Evolutionary conservation across 2,797 vertebrate genomes (phyloP).

Genomic region (Coregonus suidteri): DNA sequence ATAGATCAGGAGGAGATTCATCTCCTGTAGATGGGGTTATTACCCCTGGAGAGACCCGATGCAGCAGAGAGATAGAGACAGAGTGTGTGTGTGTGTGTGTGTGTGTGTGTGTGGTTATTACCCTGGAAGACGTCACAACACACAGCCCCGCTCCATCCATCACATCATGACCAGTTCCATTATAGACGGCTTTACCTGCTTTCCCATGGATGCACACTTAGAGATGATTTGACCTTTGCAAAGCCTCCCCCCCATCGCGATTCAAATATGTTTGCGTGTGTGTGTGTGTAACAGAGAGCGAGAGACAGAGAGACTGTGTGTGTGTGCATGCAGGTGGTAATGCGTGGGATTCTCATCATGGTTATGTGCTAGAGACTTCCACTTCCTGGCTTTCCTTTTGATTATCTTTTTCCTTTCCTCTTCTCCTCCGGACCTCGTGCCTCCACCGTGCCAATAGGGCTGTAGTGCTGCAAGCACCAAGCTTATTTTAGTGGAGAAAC

Average conservation of each 20-base stretch:
- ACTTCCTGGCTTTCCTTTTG: not conserved
- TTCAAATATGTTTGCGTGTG: not conserved
- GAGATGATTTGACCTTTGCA: conserved; percentile 48
- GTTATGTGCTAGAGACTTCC: not conserved
- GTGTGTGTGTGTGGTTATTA: conserved; percentile 8
- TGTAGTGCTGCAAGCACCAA: conserved; percentile 14
- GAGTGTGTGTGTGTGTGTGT: conserved; percentile 12
- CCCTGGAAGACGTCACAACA: conserved; percentile 6
- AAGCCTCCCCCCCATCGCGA: not conserved
- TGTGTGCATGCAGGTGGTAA: not conserved
- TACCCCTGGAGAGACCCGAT: conserved; percentile 20
- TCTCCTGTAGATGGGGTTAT: conserved; percentile 36
- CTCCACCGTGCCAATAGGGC: conserved; percentile 36
- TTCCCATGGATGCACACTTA: conserved; percentile 26
- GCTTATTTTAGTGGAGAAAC: conserved; percentile 57
- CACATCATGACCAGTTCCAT: conserved; percentile 26
- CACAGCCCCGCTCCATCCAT: conserved; percentile 19
- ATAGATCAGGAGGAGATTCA: conserved; percentile 21
- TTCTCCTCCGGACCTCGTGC: conserved; percentile 23
- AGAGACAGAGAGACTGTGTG: too few species aligned
- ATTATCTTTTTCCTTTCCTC: not conserved
- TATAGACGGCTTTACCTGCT: conserved; percentile 10
- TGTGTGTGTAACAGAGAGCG: too few species aligned
- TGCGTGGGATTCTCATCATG: not conserved
- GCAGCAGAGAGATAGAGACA: conserved; percentile 11